A percentile compares a stretch with the other conserved stretches of the same genome.
phyloP scores from a whole-genome alignment of 2,113 vertebrate genomes.

The Perca fluviatilis region DNA sequence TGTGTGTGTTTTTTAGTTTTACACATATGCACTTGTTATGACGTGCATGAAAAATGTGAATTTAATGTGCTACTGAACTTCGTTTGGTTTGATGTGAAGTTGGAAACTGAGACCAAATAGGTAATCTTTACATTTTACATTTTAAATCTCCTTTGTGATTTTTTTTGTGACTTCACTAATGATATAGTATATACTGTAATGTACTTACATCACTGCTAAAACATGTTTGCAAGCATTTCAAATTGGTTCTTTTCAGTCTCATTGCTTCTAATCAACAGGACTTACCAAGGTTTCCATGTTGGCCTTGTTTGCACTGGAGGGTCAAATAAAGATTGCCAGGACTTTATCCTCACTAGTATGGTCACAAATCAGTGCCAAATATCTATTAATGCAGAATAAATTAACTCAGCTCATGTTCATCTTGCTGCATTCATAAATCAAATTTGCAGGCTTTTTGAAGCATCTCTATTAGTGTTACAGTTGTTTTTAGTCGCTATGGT shows the following conservation, averaged over 20 bases:
- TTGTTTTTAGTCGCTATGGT: too few species aligned
- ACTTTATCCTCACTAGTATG: neutral
- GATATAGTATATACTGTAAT: neutral
- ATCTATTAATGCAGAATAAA: neutral
- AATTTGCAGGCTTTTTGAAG: too few species aligned
- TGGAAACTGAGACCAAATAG: slow-evolving; percentile 6
- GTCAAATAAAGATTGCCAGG: neutral
- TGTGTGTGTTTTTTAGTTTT: neutral
- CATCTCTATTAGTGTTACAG: too few species aligned
- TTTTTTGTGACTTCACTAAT: neutral
- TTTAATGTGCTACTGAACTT: slow-evolving; percentile 2
- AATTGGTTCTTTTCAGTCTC: neutral
- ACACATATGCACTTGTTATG: neutral
- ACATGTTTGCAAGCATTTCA: slow-evolving; percentile 1
- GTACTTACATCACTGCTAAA: neutral
- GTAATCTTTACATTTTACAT: neutral
- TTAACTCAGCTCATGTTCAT: neutral
- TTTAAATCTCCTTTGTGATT: neutral
- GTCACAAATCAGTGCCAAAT: neutral
- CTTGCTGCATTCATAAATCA: neutral
- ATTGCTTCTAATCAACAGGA: neutral
- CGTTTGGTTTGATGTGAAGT: slow-evolving; percentile 23
- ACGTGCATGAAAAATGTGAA: neutral
- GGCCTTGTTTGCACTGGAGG: neutral
- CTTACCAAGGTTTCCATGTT: neutral